phyloP scores from a whole-genome alignment of 2,113 vertebrate species.

The Mus pahari region DNA sequence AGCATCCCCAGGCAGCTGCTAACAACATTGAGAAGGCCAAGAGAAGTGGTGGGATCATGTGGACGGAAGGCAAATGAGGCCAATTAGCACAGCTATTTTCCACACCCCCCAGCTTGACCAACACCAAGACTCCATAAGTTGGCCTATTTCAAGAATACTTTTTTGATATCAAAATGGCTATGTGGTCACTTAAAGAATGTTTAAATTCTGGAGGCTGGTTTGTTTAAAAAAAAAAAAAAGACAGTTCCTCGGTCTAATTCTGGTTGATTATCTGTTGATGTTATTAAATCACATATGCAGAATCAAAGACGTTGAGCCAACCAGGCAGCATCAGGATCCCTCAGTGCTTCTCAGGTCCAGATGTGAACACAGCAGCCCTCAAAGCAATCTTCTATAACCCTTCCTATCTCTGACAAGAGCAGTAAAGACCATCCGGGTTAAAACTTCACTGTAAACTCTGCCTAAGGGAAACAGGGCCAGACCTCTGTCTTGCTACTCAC shows the following conservation, averaged over 20 bases:
- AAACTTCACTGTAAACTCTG: background rate
- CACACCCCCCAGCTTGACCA: background rate
- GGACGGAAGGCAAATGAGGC: background rate
- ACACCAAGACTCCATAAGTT: background rate
- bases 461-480: background rate
- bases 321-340: background rate
- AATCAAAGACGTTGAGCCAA: background rate
- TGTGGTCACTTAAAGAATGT: slow-evolving; percentile 42
- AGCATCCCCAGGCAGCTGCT: background rate
- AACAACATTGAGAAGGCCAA: background rate
- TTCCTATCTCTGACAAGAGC: background rate
- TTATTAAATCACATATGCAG: background rate
- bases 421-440: background rate
- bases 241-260: background rate
- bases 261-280: background rate
- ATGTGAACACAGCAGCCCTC: background rate
- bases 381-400: background rate
- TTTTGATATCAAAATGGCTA: slow-evolving; percentile 54
- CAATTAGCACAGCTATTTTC: background rate
- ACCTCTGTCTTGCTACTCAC: background rate
- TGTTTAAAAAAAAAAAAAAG: background rate
- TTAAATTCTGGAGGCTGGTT: slow-evolving; percentile 18
- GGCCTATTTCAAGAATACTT: slow-evolving; percentile 51
- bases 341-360: background rate
- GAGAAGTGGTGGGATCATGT: background rate